Conservation (phyloP, 2,113 vertebrate genomes). For the Heterocephalus glaber region DNA sequence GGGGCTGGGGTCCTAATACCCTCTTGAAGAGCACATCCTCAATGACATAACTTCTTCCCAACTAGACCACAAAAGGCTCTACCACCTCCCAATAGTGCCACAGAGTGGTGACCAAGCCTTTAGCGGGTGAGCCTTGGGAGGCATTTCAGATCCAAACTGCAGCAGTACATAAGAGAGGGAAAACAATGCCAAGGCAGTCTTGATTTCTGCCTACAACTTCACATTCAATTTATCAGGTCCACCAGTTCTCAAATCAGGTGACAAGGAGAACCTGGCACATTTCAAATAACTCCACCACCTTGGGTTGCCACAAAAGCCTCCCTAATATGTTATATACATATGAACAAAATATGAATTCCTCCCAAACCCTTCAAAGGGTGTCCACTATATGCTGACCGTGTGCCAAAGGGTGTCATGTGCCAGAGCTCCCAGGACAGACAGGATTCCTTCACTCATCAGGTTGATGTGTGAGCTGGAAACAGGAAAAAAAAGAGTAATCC, state of each 20-base stretch:
- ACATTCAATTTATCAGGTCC: neutral
- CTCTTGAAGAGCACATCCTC: neutral
- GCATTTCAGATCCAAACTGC: neutral
- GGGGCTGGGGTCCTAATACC: neutral
- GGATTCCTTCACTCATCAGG: neutral
- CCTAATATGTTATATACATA: neutral
- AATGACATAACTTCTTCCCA: neutral
- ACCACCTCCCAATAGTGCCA: neutral
- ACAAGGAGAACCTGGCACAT: neutral
- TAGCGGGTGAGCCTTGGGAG: neutral
- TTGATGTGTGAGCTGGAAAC: neutral
- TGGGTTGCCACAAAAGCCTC: neutral
- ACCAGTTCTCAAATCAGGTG: neutral
- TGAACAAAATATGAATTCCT: neutral
- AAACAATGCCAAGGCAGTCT: neutral
- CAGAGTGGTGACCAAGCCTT: neutral
- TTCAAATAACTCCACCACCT: neutral
- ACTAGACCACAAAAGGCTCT: neutral
- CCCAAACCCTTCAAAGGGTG: neutral
- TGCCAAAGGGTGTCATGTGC: neutral
- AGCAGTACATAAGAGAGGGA: neutral
- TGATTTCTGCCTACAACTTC: neutral
- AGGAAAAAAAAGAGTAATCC: neutral
- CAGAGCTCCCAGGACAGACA: neutral
- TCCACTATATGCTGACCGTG: accelerated